phyloP scores from a whole-genome alignment of 2,888 invertebrate species.

The Andrena minutula region DNA sequence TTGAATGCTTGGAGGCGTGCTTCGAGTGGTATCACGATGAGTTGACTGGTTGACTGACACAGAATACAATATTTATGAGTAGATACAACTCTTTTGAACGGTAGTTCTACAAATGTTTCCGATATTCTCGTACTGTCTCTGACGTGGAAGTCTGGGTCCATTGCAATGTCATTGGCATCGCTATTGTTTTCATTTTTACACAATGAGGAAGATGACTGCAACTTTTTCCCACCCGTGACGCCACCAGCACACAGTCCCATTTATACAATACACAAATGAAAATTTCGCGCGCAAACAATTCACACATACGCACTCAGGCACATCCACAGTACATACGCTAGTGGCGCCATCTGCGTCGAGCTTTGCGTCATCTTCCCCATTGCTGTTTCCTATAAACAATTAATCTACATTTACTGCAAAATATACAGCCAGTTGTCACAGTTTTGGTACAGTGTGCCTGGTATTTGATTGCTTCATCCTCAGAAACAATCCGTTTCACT shows the following conservation, averaged over 20 bases:
- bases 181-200: neutral
- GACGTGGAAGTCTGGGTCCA: neutral
- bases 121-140: neutral
- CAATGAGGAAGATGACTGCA: too few species aligned
- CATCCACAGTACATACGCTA: too few species aligned
- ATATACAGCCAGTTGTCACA: neutral
- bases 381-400: neutral
- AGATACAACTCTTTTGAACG: conserved; percentile 3
- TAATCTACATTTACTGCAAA: neutral
- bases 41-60: neutral
- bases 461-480: neutral
- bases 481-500: neutral
- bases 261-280: too few species aligned
- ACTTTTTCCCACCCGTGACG: too few species aligned
- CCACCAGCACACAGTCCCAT: too few species aligned
- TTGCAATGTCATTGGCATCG: conserved; percentile 6
- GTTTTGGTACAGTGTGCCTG: neutral
- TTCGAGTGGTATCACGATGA: conserved; percentile 26
- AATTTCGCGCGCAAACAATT: too few species aligned
- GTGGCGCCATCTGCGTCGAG: too few species aligned
- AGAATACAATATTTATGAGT: conserved; percentile 1
- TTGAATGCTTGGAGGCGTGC: conserved; percentile 57
- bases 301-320: too few species aligned
- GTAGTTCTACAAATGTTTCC: conserved; percentile 2
- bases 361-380: too few species aligned